Conservation (phyloP, 2,113 vertebrate genomes). For the Petroica traversi region DNA sequence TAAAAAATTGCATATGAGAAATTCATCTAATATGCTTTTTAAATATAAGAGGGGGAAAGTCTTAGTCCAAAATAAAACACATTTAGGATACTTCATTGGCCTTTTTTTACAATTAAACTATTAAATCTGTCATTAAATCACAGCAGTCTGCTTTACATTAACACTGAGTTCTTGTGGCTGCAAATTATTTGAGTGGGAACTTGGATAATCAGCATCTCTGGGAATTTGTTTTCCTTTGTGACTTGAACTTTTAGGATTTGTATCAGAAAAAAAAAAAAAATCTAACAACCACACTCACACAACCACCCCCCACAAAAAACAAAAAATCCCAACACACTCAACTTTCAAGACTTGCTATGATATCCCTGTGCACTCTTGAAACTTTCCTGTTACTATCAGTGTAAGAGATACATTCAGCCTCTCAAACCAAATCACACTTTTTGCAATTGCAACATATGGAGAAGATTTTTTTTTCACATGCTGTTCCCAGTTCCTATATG, state of each 20-base stretch:
- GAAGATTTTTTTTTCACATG: background rate
- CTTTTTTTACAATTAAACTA: background rate
- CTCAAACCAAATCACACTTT: background rate
- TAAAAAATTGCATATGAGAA: background rate
- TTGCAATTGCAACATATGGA: background rate
- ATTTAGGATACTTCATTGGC: background rate
- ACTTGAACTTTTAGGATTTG: background rate
- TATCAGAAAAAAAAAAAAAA: background rate
- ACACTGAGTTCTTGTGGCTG: background rate
- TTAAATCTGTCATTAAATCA: background rate
- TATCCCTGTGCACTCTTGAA: background rate
- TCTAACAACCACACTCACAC: background rate
- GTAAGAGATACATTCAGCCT: background rate
- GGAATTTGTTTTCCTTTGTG: background rate
- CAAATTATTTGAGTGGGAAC: background rate
- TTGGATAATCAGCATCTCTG: background rate
- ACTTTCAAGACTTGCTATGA: background rate
- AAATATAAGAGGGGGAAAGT: background rate
- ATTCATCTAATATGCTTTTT: background rate
- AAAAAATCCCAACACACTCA: background rate
- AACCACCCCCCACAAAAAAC: fast-evolving
- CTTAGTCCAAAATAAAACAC: background rate
- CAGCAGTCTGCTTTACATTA: background rate
- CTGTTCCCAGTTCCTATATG: background rate
- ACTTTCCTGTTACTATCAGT: background rate